phyloP scores from a whole-genome alignment of 1,140 invertebrate species.

The Orius insidiosus region DNA sequence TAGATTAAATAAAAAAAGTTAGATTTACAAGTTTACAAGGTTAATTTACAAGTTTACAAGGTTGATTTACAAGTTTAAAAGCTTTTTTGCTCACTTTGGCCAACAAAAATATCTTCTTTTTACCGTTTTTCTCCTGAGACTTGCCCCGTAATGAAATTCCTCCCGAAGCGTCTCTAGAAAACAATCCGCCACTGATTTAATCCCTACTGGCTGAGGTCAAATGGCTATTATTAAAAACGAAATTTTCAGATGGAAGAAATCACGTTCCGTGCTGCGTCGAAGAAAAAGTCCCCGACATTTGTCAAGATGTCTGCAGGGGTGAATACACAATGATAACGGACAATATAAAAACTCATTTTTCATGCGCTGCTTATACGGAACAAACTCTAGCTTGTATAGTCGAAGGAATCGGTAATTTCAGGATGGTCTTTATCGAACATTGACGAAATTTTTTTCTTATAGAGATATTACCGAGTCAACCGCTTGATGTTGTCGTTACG shows the following conservation, averaged over 20 bases:
- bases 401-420: slow-evolving; percentile 50
- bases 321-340: slow-evolving; percentile 69
- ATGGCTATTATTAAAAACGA: no score
- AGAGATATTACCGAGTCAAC: slow-evolving; percentile 56
- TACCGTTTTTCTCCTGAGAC: no score
- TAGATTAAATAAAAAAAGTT: no score
- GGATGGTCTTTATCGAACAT: neutral
- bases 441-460: slow-evolving; percentile 14
- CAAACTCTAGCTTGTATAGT: slow-evolving; percentile 62
- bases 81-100: no score
- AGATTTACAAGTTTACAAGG: no score
- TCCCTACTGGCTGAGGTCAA: no score
- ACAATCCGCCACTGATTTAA: no score
- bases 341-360: slow-evolving; percentile 64
- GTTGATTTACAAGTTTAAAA: no score
- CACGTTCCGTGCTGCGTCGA: slow-evolving; percentile 67
- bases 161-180: no score
- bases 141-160: no score
- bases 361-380: slow-evolving; percentile 63
- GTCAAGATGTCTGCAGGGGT: slow-evolving; percentile 67
- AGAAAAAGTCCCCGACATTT: slow-evolving; percentile 61
- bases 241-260: slow-evolving; percentile 47
- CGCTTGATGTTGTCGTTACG: slow-evolving; percentile 47
- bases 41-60: no score
- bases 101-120: no score